Evolutionary conservation across 35 echinoderm and acorn worm species (phyloP).

Genomic region (Stichopus chloronotus): DNA sequence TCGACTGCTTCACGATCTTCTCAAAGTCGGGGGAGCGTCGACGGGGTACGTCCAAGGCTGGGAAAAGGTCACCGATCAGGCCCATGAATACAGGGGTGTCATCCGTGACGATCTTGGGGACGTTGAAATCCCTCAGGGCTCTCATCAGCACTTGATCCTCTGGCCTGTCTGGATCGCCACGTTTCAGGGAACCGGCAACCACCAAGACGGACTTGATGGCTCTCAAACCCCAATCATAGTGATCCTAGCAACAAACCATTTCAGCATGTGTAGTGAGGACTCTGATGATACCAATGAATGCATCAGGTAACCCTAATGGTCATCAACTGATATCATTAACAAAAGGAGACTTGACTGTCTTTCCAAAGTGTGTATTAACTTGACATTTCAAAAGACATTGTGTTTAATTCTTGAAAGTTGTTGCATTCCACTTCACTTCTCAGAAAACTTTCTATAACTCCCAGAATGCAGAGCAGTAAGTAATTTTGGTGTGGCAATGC

Average conservation of each 20-base stretch:
- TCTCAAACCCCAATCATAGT: constrained; percentile 98
- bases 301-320: background rate
- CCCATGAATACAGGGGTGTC: constrained; percentile 97
- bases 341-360: too few species aligned
- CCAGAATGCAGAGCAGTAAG: too few species aligned
- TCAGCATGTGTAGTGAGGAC: background rate
- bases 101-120: constrained; percentile 96
- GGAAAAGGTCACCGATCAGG: constrained; percentile 96
- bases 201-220: constrained; percentile 99
- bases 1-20: constrained; percentile 98
- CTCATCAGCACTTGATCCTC: constrained; percentile 98
- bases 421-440: too few species aligned
- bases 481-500: too few species aligned
- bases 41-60: constrained; percentile 93
- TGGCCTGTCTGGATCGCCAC: constrained; percentile 87
- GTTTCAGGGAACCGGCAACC: constrained; percentile 95
- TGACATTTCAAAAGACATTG: too few species aligned
- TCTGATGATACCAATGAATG: background rate
- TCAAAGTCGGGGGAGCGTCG: constrained; percentile 87
- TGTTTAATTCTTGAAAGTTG: too few species aligned
- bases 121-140: constrained; percentile 98
- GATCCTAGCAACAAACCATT: constrained; percentile 65
- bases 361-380: too few species aligned
- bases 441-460: too few species aligned
- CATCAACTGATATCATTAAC: too few species aligned